Base-by-base conservation (phyloP, 53 echinoderm and acorn worm species). In the Echinarachnius parma region DNA sequence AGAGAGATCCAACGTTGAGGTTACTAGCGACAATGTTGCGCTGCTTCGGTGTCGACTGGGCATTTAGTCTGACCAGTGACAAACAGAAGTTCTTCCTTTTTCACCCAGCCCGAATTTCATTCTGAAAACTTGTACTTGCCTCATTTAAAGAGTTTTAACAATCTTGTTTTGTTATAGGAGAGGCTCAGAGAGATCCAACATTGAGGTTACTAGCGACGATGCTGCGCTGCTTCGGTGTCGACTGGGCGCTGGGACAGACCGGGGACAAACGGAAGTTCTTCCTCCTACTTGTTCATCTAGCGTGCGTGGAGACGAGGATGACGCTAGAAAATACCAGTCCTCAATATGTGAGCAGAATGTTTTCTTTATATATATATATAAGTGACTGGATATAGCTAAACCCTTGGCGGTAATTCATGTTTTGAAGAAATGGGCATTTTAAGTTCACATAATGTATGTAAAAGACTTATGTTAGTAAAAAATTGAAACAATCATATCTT, bases 231-330 rank as follows among this genome's bases (percentile, higher is more conserved):
- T 81, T 80, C 15, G 95, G 95, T 20, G 78, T 86, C 21, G 62
- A 74, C 26, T 90, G 95, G 95, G 81, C 89, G 20, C 62, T 87
- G 7, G 86, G 86, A 18, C 83, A 80, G 54, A 35, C 57, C 57
- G 76, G 84, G 20, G 34, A 58, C 10, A 83, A 95, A 53, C 84
- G 81, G 47, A 95, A 95, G 53, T 87, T 87, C 30, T 78, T 95
- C 27, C 61, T 90, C 1, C 68, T 95, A 1, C 52, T 95, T 23
- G 82, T 90, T 32, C 87, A 95, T 62, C 66, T 95, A 31, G 89
- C 87, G 0, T 86, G 90, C 57, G 84, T 95, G 50, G 95, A 95
- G 74, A 81, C 87, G 2, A 78, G 90, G 37, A 90, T 95, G 95
- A 84, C 81, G 3, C 71, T 95, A 28, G 95, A 95, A 66, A 84